Evolutionary conservation across 2,888 invertebrate genomes (phyloP).

Genomic region (Quadriops clusia): DNA sequence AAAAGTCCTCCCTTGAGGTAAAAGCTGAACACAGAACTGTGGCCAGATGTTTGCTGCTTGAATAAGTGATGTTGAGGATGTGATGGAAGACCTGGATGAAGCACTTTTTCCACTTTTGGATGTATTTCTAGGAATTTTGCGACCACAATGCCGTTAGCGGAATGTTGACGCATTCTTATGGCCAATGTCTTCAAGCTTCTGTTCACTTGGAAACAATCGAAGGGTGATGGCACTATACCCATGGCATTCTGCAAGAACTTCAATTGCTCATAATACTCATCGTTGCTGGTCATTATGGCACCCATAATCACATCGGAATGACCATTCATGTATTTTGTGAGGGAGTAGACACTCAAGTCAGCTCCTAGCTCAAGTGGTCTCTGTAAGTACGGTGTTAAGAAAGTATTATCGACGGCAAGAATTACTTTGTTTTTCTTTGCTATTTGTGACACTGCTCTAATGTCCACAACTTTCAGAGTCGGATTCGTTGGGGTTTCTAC

Average conservation of each 20-base stretch:
- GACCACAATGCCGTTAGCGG: constrained; percentile 61
- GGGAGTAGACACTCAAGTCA: constrained; percentile 81
- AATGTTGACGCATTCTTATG: constrained; percentile 83
- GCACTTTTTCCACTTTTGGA: constrained; percentile 63
- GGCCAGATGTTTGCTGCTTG: constrained; percentile 70
- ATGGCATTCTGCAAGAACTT: constrained; percentile 83
- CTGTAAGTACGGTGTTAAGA: constrained; percentile 84
- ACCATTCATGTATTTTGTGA: constrained; percentile 98
- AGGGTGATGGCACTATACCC: constrained; percentile 91
- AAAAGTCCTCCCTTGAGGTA: constrained; percentile 67
- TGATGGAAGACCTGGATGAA: constrained; percentile 74
- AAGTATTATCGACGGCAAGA: constrained; percentile 87
- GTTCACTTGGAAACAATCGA: constrained; percentile 90
- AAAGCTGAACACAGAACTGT: constrained; percentile 87
- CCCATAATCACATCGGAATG: constrained; percentile 98
- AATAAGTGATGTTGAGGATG: constrained; percentile 80
- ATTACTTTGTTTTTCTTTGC: constrained; percentile 50
- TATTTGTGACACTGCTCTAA: constrained; percentile 54
- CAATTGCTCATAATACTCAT: constrained; percentile 57
- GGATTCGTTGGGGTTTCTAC: constrained; percentile 96
- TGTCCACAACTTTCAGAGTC: constrained; percentile 77
- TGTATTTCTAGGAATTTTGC: constrained; percentile 75
- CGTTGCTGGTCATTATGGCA: constrained; percentile 61
- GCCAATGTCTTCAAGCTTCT: constrained; percentile 88
- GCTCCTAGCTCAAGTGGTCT: constrained; percentile 82